Conservation (phyloP, 2,113 vertebrate species). For the Brachyhypopomus gauderio region DNA sequence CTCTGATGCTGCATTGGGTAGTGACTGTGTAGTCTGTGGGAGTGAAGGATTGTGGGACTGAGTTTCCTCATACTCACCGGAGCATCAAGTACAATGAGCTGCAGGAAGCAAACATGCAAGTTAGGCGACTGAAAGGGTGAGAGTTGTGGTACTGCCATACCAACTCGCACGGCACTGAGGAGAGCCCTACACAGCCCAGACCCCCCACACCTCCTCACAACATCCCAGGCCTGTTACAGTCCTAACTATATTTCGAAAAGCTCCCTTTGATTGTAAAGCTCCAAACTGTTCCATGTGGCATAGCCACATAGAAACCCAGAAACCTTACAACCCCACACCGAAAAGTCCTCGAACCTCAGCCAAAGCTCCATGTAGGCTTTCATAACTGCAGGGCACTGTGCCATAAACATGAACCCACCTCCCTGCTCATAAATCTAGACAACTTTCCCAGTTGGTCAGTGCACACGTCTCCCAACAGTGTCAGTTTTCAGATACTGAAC, state of each 20-base stretch:
- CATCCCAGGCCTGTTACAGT: neutral
- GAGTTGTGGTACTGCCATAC: conserved; percentile 26
- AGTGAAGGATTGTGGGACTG: conserved; percentile 38
- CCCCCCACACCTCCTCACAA: neutral
- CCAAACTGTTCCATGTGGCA: no score
- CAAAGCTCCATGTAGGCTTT: neutral
- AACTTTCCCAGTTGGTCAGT: neutral
- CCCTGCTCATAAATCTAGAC: neutral
- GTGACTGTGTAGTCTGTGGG: neutral
- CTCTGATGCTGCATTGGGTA: neutral
- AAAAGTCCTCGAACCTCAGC: neutral
- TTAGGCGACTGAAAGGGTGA: conserved; percentile 62
- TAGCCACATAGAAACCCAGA: no score
- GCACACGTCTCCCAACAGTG: neutral
- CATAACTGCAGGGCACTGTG: neutral
- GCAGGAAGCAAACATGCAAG: conserved; percentile 75
- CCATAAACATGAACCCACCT: neutral
- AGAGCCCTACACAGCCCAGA: neutral
- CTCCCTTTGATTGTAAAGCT: no score
- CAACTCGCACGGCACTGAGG: conserved; percentile 5
- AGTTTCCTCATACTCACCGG: conserved; percentile 83
- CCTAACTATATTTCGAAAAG: no score
- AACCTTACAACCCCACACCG: no score
- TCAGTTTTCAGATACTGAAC: neutral
- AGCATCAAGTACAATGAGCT: conserved; percentile 93